Evolutionary conservation across 2,113 vertebrate species (phyloP), one percentile per base, ranked within the genome.

Genomic region (Centropus bengalensis): DNA sequence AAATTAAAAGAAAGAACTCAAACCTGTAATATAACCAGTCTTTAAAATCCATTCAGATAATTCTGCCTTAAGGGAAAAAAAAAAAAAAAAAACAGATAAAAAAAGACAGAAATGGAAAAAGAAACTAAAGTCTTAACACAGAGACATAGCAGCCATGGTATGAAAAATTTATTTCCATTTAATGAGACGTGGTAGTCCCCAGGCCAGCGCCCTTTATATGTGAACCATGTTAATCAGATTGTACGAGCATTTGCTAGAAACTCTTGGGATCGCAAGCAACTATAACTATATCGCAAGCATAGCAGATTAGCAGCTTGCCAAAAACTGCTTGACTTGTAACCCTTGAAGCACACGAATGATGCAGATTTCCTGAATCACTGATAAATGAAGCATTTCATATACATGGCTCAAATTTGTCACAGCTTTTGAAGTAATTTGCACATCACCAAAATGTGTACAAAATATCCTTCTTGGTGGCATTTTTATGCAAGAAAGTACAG

Each of bases 211-310:
- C 96, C 95, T 94, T 96, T 95, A 93, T 88, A 92, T 12, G 67
- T 94, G 96, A 97, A 97, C 96, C 94, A 77, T 96, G 96, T 96
- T 98, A 98, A 97, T 97, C 97, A 97, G 96, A 97, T 94, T 95
- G 94, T 97, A 95, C 68, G 96, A 97, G 95, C 94, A 96, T 96
- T 97, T 94, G 95, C 91, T 36, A 27, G 93, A 93, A 96, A 92
- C 97, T 96, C 96, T 76, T 77, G 97, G 95, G 97, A 97, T 33
- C 95, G 91, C 73, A 80, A 91, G 78, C 93, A 91, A 93, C 87
- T 90, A 59, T 42, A 96, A 92, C 96, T 85, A 82, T 89, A 94
- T 22, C 94, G 97, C 80, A 96, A 96, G 95, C 92, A 79, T 75
- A 93, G 96, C 96, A 96, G 91, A 97, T 91, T 93, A 96, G 85